These are phyloP conservation scores for Halictus rubicundus DNA, from an alignment of 1,140 invertebrate genomes.

Conservation along the genomic window DNA sequence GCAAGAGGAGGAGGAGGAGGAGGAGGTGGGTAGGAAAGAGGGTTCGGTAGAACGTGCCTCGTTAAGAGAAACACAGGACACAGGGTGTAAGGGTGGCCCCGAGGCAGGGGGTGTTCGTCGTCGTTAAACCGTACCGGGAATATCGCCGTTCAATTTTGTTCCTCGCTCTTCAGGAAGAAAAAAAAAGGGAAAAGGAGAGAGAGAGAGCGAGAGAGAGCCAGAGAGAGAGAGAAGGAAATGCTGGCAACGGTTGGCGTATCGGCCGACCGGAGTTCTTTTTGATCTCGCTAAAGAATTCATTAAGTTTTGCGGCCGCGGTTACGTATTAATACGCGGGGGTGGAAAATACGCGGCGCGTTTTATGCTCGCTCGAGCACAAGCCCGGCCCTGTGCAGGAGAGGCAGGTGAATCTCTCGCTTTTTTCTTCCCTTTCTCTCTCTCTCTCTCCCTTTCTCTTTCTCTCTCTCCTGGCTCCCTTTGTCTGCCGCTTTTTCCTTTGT, in stretches of 20 bases:
- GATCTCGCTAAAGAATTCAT: slow-evolving; percentile 75
- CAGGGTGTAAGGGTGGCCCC: slow-evolving; percentile 50
- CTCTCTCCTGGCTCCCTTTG: slow-evolving; percentile 45
- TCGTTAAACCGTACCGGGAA: slow-evolving; percentile 67
- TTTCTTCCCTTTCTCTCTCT: slow-evolving; percentile 55
- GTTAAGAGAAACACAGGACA: slow-evolving; percentile 65
- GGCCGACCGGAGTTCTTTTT: slow-evolving; percentile 66
- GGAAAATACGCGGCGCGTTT: slow-evolving; percentile 63
- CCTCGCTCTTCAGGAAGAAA: slow-evolving; percentile 54
- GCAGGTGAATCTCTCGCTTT: slow-evolving; percentile 50
- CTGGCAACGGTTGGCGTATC: slow-evolving; percentile 50
- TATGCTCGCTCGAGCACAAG: slow-evolving; percentile 59
- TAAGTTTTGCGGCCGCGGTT: slow-evolving; percentile 71
- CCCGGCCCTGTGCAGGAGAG: slow-evolving; percentile 37
- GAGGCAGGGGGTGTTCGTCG: slow-evolving; percentile 41
- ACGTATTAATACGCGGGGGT: slow-evolving; percentile 73
- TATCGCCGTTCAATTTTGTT: slow-evolving; percentile 67
- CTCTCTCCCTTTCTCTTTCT: slow-evolving; percentile 34
- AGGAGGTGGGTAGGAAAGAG: slow-evolving; percentile 15
- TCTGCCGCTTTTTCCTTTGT: slow-evolving; percentile 52
- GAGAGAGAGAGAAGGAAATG: slow-evolving; percentile 6
- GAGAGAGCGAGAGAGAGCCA: neutral
- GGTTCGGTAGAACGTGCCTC: slow-evolving; percentile 59
- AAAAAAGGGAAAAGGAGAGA: neutral
- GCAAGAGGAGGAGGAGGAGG: too few relatives aligned